phyloP scores from a whole-genome alignment of 2,113 vertebrate genomes.

The Thymallus thymallus region DNA sequence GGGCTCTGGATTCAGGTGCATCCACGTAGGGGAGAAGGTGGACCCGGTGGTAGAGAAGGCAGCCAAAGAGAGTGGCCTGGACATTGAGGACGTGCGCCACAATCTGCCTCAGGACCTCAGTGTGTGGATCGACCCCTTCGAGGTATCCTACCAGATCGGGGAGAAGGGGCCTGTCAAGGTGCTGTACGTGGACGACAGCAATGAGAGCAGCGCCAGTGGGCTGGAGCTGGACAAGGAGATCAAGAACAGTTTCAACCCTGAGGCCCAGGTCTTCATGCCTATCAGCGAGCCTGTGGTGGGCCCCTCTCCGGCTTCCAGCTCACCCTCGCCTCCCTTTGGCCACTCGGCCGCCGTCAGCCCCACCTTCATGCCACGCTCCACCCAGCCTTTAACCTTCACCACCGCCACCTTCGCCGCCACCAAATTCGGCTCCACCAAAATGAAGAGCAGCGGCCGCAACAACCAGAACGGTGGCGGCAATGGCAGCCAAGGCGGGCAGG shows the following conservation, averaged over 20 bases:
- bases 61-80: constrained; percentile 97
- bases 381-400: constrained; percentile 98
- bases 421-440: constrained; percentile 99
- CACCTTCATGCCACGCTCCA: constrained; percentile 93
- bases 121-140: constrained; percentile 97
- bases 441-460: constrained; percentile 88
- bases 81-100: constrained; percentile 94
- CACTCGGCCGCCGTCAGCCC: constrained; percentile 95
- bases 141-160: constrained; percentile 98
- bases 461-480: constrained; percentile 1
- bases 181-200: constrained; percentile 92
- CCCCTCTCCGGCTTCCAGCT: constrained; percentile 90
- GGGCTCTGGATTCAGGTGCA: constrained; percentile 97
- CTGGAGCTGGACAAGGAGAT: constrained; percentile 97
- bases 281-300: constrained; percentile 88
- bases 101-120: constrained; percentile 98
- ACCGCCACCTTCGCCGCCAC: constrained; percentile 98
- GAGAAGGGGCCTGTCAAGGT: constrained; percentile 98
- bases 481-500: not conserved
- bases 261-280: constrained; percentile 98
- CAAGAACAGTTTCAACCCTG: constrained; percentile 99
- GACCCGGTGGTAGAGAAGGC: constrained; percentile 97
- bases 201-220: constrained; percentile 81
- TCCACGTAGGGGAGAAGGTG: constrained; percentile 96
- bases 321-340: constrained; percentile 89